Evolutionary conservation across 2,797 vertebrate species (phyloP), one percentile per base, ranked within the genome.

Genomic region (Danionella dracula): DNA sequence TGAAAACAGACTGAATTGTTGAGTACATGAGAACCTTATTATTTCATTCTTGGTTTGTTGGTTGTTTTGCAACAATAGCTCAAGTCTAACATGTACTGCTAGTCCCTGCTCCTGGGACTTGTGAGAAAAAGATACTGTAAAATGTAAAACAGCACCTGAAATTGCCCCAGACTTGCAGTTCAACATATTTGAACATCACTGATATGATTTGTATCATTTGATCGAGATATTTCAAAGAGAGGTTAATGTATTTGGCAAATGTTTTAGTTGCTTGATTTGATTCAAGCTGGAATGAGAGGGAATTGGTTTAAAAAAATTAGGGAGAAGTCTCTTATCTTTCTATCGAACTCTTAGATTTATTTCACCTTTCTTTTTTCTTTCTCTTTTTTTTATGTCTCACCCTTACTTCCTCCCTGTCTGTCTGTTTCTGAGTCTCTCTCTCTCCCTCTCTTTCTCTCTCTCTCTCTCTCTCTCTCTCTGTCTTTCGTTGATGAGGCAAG

Each of bases 31-130:
- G 51, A 69, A 42, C 64, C 66, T 59, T 8, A 42, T 46, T 20
- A 72, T 72, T 58, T 60, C 42, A 75, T 81, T 79, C 54, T 57
- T 63, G 53, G 66, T 79, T 77, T 81, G 83, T 76, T 79, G 81
- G 78, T 74, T 85, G 82, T 72, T 82, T 49, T 40, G 68, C 63
- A 75, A 69, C 54, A 76, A 83, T 77, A 73, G 58, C 46, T 68
- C 70, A 65, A 76, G 78, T 63, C 77, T 58, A 75, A 65, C 68
- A 81, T 77, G 72, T 67, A 68, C 77, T 79, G 76, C 61, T 68
- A 76, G 6, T n/a, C n/a, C n/a, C 15, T 15, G 44, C 40, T 69
- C 17, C 34, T 15, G 9, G 50, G 32, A 32, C n/a, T 17, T 59
- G 37, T 34, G 31, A 60, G 34, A 50, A 21, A 19, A 32, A 5